These are phyloP conservation scores for Phalacrocorax pelagicus DNA, from an alignment of 2,113 vertebrate species.

Conservation along the genomic window DNA sequence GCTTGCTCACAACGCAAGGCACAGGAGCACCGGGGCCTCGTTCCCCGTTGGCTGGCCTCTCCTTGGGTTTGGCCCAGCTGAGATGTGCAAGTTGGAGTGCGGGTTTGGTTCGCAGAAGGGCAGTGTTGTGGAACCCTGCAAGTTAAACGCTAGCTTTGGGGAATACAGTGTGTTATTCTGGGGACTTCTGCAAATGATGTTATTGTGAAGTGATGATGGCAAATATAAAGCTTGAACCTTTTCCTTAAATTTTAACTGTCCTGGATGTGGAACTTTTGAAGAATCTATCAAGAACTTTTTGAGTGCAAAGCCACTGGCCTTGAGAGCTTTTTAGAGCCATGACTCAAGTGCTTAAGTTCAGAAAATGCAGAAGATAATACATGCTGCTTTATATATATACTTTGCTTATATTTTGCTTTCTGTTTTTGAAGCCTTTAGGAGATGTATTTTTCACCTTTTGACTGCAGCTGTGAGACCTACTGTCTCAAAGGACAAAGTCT, in stretches of 20 bases:
- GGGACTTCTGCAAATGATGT: neutral
- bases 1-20: accelerated
- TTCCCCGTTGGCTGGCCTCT: neutral
- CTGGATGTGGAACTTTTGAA: neutral
- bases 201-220: neutral
- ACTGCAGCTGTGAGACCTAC: neutral
- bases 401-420: neutral
- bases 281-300: neutral
- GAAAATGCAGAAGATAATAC: neutral
- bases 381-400: neutral
- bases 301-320: neutral
- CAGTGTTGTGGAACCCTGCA: neutral
- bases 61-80: neutral
- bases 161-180: neutral
- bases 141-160: neutral
- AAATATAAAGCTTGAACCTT: neutral
- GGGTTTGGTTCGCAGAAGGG: neutral
- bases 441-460: neutral
- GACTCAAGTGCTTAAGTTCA: neutral
- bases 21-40: accelerated
- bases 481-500: neutral
- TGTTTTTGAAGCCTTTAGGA: neutral
- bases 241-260: neutral
- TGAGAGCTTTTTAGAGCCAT: neutral
- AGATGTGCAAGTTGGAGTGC: accelerated